A percentile compares a stretch with the other conserved stretches of the same genome.
phyloP scores from a whole-genome alignment of 2,113 vertebrate genomes.

The Anolis sagrei region DNA sequence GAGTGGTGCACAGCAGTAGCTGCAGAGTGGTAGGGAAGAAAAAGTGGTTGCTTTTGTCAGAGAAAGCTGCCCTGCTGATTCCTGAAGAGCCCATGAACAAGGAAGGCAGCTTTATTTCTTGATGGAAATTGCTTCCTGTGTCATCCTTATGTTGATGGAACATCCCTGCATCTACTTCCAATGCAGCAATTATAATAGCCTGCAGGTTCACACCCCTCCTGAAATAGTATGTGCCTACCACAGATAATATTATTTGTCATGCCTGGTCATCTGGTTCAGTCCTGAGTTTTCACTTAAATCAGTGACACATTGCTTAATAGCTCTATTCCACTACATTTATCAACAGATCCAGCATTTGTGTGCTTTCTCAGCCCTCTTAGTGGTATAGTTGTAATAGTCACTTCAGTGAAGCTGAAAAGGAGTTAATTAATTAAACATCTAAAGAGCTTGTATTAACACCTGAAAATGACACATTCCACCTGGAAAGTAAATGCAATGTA shows the following conservation, averaged over 20 bases:
- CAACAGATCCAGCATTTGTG: neutral
- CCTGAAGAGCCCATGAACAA: too few relatives aligned
- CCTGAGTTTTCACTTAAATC: neutral
- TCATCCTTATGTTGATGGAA: too few relatives aligned
- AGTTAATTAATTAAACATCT: neutral
- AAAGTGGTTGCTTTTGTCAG: too few relatives aligned
- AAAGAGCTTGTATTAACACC: neutral
- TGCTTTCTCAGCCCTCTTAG: neutral
- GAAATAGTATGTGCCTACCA: neutral
- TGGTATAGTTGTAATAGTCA: slow-evolving; percentile 5
- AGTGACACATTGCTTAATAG: neutral
- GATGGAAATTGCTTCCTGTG: too few relatives aligned
- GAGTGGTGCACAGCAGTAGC: too few relatives aligned
- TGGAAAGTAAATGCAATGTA: neutral
- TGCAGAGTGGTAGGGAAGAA: too few relatives aligned
- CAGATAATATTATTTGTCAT: neutral
- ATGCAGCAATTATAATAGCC: too few relatives aligned
- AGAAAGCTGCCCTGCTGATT: too few relatives aligned
- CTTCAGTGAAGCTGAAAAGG: neutral
- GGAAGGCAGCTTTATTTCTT: too few relatives aligned
- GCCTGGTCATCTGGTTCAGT: neutral
- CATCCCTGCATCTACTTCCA: too few relatives aligned
- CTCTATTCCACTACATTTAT: neutral
- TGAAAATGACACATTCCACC: neutral
- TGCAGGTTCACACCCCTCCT: neutral